phyloP scores from a whole-genome alignment of 1,140 invertebrate species.

The Drosophila parabipectinata region DNA sequence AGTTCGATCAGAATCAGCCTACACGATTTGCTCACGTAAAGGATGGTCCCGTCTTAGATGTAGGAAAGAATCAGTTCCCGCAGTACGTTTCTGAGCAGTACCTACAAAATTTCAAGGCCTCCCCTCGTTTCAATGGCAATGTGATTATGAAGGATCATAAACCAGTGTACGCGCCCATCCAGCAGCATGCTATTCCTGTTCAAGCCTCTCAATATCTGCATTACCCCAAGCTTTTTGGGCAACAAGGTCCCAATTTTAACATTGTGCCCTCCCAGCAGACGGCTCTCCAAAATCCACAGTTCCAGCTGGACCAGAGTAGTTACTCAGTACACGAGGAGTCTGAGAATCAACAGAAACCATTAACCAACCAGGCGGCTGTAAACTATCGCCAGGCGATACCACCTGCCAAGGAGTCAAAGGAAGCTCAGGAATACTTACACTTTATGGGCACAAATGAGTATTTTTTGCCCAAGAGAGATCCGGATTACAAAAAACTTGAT shows the following conservation, averaged over 20 bases:
- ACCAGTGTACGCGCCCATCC: slow-evolving; percentile 50
- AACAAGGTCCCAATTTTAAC: slow-evolving; percentile 25
- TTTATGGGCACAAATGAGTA: slow-evolving; percentile 82
- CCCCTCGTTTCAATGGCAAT: slow-evolving; percentile 66
- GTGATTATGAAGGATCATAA: slow-evolving; percentile 46
- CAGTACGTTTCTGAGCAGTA: slow-evolving; percentile 61
- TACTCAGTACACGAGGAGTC: slow-evolving; percentile 77
- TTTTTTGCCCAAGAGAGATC: slow-evolving; percentile 71
- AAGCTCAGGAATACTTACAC: slow-evolving; percentile 72
- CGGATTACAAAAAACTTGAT: slow-evolving; percentile 72
- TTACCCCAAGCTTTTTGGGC: slow-evolving; percentile 28
- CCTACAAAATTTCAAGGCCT: slow-evolving; percentile 71
- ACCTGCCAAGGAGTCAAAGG: slow-evolving; percentile 47
- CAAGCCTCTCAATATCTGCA: slow-evolving; percentile 50
- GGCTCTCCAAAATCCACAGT: slow-evolving; percentile 25
- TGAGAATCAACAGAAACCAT: slow-evolving; percentile 41
- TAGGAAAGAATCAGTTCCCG: slow-evolving; percentile 64
- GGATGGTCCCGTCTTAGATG: slow-evolving; percentile 58
- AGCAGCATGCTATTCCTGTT: slow-evolving; percentile 65
- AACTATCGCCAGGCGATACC: slow-evolving; percentile 32
- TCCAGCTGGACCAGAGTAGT: slow-evolving; percentile 5
- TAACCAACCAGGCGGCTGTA: slow-evolving; percentile 1
- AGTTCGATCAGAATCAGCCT: slow-evolving; percentile 34
- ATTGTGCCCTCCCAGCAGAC: slow-evolving; percentile 34
- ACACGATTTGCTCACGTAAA: slow-evolving; percentile 57